Base-by-base conservation (phyloP, 2,113 vertebrate genomes). In the Pituophis catenifer region DNA sequence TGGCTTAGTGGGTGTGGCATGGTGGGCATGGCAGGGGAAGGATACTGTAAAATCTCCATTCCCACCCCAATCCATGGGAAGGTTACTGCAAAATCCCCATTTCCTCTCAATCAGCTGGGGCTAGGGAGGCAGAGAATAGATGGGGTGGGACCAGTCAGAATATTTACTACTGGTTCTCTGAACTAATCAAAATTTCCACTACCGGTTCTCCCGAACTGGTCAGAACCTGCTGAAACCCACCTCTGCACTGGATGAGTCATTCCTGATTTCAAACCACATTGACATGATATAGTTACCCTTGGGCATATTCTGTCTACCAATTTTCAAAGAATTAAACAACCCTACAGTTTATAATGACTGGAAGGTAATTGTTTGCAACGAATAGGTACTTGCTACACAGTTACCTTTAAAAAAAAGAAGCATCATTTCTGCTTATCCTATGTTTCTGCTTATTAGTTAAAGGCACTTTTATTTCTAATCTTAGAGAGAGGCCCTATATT, bases 211-310 rank as follows among this genome's bases (percentile, higher is more conserved):
- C 44, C 3, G 44, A 48, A 48, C 44, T 48, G 44, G 4, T 48
- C 44, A 48, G 44, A 48, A 48, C 3, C 4, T 48, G 44, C 44
- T 48, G 44, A 48, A 48, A 48, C 44, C 44, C 44, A 48, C 44
- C 44, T 48, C 44, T 48, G 44, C 44, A 48, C 44, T 95, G 96
- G 96, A 94, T 92, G 93, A 94, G 65, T 90, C 54, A 59, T 96
- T 95, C 70, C 90, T 88, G n/a, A 88, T 95, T 96, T 48, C 58
- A 33, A 62, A n/a, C 70, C 21, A 81, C 86, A 81, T 90, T 86
- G 29, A 62, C 44, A 62, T 90, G 92, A 90, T 50, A 81, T 6
- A 29, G 48, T 87, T 90, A 26, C 75, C 81, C 59, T 58, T 54
- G n/a, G 89, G 55, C 75, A 54, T 11, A 33, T 57, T 65, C 48